Evolutionary conservation across 2,113 vertebrate species (phyloP).

Genomic region (Blennius ocellaris): DNA sequence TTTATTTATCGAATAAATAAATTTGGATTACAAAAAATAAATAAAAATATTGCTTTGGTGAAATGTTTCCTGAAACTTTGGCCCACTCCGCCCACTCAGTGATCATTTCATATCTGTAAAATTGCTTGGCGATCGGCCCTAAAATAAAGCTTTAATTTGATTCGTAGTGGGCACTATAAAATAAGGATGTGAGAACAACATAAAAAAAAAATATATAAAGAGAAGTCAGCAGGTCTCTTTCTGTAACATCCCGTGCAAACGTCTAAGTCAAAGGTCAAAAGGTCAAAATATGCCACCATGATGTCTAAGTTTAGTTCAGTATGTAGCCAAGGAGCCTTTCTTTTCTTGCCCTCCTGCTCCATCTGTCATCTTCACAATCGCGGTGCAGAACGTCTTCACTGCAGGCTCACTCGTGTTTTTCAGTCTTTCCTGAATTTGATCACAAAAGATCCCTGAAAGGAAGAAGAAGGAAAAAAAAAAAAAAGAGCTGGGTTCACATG

Average conservation of each 20-base stretch:
- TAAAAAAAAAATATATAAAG: conserved; percentile 50
- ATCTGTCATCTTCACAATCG: conserved; percentile 26
- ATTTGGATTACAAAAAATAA: not conserved
- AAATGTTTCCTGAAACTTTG: not conserved
- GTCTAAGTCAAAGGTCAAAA: conserved; percentile 75
- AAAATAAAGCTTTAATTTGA: conserved; percentile 1
- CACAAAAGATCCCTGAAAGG: conserved; percentile 76
- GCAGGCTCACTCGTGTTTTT: conserved; percentile 50
- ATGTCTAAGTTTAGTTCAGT: conserved; percentile 68
- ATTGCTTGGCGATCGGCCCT: conserved; percentile 7
- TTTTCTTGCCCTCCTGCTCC: conserved; percentile 35
- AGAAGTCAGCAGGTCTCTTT: conserved; percentile 42
- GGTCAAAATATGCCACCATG: conserved; percentile 57
- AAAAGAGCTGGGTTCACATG: conserved; percentile 31
- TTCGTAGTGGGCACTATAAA: conserved; percentile 17
- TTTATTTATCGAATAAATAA: conserved; percentile 27
- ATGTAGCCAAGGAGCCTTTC: conserved; percentile 53
- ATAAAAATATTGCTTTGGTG: not conserved
- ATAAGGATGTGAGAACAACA: conserved; percentile 25
- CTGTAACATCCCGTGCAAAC: conserved; percentile 64
- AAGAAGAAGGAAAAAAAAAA: not conserved
- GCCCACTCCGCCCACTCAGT: not conserved
- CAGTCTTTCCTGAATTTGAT: conserved; percentile 63
- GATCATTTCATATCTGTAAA: not conserved
- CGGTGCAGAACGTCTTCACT: conserved; percentile 43